Conservation (phyloP, 2,797 vertebrate species). For the Psittacula derbiana region DNA sequence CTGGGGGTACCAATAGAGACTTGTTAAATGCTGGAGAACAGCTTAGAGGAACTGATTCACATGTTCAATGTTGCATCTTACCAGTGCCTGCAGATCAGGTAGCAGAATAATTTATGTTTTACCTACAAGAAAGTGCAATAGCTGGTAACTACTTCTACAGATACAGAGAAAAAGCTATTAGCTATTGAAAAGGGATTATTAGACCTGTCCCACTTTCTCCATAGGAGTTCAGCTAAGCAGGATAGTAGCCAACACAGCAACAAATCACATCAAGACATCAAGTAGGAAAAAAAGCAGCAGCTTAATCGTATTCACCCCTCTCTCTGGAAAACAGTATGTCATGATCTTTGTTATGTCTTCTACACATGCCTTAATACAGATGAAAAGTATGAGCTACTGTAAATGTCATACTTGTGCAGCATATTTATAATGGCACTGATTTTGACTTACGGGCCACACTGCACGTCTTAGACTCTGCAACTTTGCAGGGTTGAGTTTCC, state of each 20-base stretch:
- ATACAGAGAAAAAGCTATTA: neutral
- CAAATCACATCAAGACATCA: neutral
- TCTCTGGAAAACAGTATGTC: neutral
- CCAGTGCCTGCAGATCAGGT: neutral
- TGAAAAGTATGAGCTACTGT: neutral
- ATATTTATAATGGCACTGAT: neutral
- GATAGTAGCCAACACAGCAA: neutral
- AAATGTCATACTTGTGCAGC: neutral
- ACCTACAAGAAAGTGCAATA: neutral
- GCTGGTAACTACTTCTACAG: neutral
- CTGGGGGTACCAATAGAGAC: neutral
- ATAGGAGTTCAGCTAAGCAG: neutral
- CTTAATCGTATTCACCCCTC: neutral
- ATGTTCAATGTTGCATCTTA: neutral
- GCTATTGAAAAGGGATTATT: neutral
- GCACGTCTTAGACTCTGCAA: neutral
- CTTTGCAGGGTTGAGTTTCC: neutral
- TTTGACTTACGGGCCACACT: neutral
- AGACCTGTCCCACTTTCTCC: neutral
- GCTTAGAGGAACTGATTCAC: neutral
- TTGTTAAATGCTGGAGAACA: neutral
- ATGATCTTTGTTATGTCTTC: neutral
- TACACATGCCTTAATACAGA: neutral
- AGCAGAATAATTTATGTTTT: neutral
- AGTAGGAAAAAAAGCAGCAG: neutral